Conservation (phyloP, 2,888 invertebrate species). For the Horisme vitalbata region DNA sequence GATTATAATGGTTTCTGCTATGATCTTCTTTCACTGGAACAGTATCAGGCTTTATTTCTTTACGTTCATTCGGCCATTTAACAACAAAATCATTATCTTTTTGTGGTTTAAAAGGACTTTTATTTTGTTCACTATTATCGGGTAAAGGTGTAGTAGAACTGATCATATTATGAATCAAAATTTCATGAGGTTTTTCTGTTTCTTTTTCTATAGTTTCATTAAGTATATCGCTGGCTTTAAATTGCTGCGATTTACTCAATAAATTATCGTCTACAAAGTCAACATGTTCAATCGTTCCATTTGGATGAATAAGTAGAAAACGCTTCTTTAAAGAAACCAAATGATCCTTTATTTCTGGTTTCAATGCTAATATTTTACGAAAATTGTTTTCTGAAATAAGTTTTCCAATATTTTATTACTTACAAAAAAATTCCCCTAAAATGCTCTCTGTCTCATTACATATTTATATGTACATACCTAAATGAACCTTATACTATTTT, state of each 20-base stretch:
- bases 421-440: too few relatives aligned
- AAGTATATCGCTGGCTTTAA: conserved; percentile 8
- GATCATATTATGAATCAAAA: background rate
- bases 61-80: background rate
- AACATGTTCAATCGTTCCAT: conserved; percentile 5
- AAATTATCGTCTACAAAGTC: conserved; percentile 2
- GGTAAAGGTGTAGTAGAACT: background rate
- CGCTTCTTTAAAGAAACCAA: background rate
- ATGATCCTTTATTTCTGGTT: conserved; percentile 7
- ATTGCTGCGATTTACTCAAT: conserved; percentile 5
- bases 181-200: background rate
- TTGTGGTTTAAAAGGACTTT: background rate
- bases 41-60: background rate
- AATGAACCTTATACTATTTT: too few relatives aligned
- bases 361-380: background rate
- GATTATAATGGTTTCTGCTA: background rate
- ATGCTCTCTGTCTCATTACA: background rate
- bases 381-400: conserved; percentile 2
- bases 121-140: background rate
- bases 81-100: background rate
- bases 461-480: background rate
- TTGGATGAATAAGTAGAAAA: conserved; percentile 5
- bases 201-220: background rate
- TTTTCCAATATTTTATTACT: too few relatives aligned
- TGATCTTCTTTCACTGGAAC: background rate